Conservation (phyloP, 1,140 invertebrate genomes). For the Rhagoletis zephyria region DNA sequence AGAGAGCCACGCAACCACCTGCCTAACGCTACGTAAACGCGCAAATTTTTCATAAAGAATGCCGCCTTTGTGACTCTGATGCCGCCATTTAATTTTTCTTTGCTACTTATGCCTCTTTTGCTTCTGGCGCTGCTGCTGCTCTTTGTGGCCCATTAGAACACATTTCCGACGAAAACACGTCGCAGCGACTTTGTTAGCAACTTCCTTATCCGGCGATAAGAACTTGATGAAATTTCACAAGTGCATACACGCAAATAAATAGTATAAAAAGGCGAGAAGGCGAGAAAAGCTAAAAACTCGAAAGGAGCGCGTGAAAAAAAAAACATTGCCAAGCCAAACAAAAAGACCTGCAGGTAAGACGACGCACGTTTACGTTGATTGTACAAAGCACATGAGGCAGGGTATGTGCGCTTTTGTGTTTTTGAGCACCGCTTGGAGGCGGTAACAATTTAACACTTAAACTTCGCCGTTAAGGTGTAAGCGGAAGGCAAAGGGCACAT, state of each 20-base stretch:
- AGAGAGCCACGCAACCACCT: conserved; percentile 9
- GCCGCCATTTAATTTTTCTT: neutral
- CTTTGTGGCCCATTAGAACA: neutral
- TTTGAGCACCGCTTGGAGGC: neutral
- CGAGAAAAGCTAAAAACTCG: neutral
- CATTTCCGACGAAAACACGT: conserved; percentile 46
- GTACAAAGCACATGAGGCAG: neutral
- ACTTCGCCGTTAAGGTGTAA: neutral
- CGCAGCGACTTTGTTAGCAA: conserved; percentile 42
- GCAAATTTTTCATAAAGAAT: neutral
- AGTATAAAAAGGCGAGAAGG: neutral
- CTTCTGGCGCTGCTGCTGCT: neutral
- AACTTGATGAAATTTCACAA: conserved; percentile 41
- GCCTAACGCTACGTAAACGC: no score
- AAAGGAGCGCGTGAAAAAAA: neutral
- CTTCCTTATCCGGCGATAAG: conserved; percentile 51
- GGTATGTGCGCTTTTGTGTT: neutral
- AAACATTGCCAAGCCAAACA: neutral
- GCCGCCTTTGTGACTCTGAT: neutral
- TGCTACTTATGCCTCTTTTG: neutral
- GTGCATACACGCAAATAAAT: conserved; percentile 8
- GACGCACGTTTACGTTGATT: conserved; percentile 4
- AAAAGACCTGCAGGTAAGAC: neutral
- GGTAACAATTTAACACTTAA: conserved; percentile 36
- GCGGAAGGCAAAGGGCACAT: neutral